These are phyloP conservation scores for Galerucella nymphaeae DNA, from an alignment of 2,888 invertebrate species.

Conservation along the genomic window DNA sequence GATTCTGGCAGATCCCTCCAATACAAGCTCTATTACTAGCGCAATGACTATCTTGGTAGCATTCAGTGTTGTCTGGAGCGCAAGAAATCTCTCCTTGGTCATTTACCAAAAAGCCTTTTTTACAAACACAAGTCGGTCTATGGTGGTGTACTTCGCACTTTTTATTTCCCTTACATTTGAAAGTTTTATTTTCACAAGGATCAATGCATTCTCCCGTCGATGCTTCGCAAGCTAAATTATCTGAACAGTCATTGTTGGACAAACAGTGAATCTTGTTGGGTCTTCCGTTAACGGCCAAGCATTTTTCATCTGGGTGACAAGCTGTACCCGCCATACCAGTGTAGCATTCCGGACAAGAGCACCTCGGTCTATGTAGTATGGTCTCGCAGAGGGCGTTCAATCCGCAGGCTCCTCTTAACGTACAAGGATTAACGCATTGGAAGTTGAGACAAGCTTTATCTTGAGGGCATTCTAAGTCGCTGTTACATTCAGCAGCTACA, in stretches of 20 bases:
- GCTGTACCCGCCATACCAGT: constrained; percentile 83
- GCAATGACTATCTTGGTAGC: constrained; percentile 84
- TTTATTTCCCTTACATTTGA: constrained; percentile 83
- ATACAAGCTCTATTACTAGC: constrained; percentile 87
- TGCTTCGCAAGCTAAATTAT: constrained; percentile 78
- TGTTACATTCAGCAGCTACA: constrained; percentile 79
- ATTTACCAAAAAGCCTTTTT: constrained; percentile 88
- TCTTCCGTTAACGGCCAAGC: constrained; percentile 73
- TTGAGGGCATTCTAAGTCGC: constrained; percentile 90
- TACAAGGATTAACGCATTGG: constrained; percentile 92
- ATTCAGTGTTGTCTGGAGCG: constrained; percentile 82
- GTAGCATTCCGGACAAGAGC: constrained; percentile 90
- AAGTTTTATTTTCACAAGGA: constrained; percentile 77
- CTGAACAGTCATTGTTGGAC: constrained; percentile 78
- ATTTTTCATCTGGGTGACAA: constrained; percentile 84
- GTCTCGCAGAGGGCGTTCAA: constrained; percentile 89
- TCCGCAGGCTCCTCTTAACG: constrained; percentile 88
- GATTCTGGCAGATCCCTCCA: constrained; percentile 86
- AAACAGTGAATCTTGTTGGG: constrained; percentile 73
- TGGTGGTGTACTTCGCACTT: constrained; percentile 90
- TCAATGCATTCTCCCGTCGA: constrained; percentile 80
- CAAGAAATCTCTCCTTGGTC: constrained; percentile 89
- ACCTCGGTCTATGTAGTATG: constrained; percentile 85
- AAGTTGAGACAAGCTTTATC: constrained; percentile 92
- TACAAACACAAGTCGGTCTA: constrained; percentile 87